Percentiles rank a stretch among this genome's conserved stretches.
Evolutionary conservation across 2,797 vertebrate species (phyloP).

Genomic region (Carapus acus): DNA sequence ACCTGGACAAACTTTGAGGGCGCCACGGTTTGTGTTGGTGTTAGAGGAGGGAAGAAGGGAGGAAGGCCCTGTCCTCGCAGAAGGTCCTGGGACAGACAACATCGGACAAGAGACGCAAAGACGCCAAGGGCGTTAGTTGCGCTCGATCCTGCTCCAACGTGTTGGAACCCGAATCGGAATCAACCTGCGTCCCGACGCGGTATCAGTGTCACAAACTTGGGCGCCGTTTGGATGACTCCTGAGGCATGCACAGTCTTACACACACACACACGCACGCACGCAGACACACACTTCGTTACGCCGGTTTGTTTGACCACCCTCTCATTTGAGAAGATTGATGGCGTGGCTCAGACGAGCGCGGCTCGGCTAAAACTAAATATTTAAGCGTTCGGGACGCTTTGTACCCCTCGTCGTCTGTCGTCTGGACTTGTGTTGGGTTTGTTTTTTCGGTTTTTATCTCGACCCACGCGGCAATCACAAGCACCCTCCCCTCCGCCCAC

Average conservation of each 20-base stretch:
- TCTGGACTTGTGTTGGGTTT: slow-evolving; percentile 3
- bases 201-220: not conserved
- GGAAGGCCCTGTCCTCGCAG: too few relatives aligned
- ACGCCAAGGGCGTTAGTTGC: too few relatives aligned
- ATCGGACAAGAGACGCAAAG: too few relatives aligned
- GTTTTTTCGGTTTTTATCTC: slow-evolving; percentile 23
- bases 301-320: slow-evolving; percentile 39
- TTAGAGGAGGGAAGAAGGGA: too few relatives aligned
- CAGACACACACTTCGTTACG: slow-evolving; percentile 10
- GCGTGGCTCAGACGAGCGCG: slow-evolving; percentile 10
- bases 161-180: too few relatives aligned
- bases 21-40: too few relatives aligned
- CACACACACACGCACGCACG: slow-evolving; percentile 5
- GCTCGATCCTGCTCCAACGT: too few relatives aligned
- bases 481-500: slow-evolving; percentile 6
- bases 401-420: slow-evolving; percentile 22
- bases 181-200: not conserved
- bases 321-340: slow-evolving; percentile 50
- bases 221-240: slow-evolving; percentile 3
- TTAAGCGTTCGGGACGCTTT: slow-evolving; percentile 38
- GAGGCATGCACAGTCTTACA: slow-evolving; percentile 1
- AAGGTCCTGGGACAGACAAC: too few relatives aligned
- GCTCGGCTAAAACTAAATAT: slow-evolving; percentile 50
- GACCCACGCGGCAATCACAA: slow-evolving; percentile 8
- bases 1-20: too few relatives aligned